Base-by-base conservation (phyloP, 2,113 vertebrate genomes). In the Rhinolophus sinicus region DNA sequence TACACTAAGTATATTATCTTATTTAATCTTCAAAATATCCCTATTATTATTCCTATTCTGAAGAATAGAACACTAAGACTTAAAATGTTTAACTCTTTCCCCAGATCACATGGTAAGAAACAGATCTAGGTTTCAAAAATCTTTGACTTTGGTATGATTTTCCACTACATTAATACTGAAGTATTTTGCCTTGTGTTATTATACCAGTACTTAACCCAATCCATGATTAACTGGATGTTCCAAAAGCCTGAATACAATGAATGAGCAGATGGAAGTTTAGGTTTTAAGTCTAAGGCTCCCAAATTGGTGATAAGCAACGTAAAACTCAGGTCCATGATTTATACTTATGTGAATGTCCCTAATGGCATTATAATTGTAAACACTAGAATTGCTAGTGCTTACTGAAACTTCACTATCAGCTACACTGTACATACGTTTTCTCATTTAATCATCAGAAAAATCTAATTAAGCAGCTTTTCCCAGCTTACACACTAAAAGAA, bases 181-280 rank as follows among this genome's bases (percentile, higher is more conserved):
- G 6, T 50, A 6, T 88, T 93, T 88, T 60, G 28, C 24, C 11
- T 77, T 64, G 5, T 58, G 60, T 89, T 70, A 89, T 91, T 77
- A n/a, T 26, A 83, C 76, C 4, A 73, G 24, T 28, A 77, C 14
- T 92, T 87, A 94, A 70, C 73, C 73, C 92, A 94, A 80, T 70
- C 8, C 8, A 69, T 75, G 70, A 80, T 86, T 7, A 75, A n/a
- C 5, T 38, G 8, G 4, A 0, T 54, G 14, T 67, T 86, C 0
- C 30, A 83, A 87, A 94, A 80, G 70, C 21, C 65, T 90, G 56
- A 80, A 35, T 85, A 22, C 40, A 85, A 58, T 67, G 21, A 65
- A 73, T 56, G 28, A 60, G 2, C 70, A 2, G 33, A 30, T 94
- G 30, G 24, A 24, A 89, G n/a, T 80, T 54, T 78, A 24, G 82